Conservation (phyloP, 2,797 vertebrate genomes). For the Acanthurus lineatus region DNA sequence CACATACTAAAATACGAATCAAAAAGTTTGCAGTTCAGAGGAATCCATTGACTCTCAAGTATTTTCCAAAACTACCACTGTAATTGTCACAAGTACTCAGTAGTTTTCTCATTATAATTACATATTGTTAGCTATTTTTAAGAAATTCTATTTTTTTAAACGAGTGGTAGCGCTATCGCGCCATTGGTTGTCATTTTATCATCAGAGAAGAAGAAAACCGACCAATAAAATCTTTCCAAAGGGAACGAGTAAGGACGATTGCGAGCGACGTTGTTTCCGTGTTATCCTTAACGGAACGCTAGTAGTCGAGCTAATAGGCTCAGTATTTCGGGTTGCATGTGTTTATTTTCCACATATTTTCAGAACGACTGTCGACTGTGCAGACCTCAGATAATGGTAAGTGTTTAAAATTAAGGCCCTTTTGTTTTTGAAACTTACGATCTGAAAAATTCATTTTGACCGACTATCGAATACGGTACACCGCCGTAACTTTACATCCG, state of each 20-base stretch:
- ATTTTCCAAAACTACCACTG: too few relatives aligned
- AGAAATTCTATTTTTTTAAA: neutral
- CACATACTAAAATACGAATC: too few relatives aligned
- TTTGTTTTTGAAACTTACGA: neutral
- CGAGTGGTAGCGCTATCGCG: conserved; percentile 11
- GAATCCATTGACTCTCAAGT: too few relatives aligned
- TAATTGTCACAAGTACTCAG: too few relatives aligned
- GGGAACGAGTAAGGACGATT: conserved; percentile 33
- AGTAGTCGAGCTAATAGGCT: neutral
- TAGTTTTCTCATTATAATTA: too few relatives aligned
- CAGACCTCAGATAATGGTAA: conserved; percentile 48
- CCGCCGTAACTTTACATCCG: neutral
- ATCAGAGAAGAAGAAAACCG: conserved; percentile 55
- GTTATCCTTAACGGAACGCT: conserved; percentile 3
- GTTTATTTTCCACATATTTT: neutral
- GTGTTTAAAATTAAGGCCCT: neutral
- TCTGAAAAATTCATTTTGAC: neutral
- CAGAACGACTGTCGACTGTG: too few relatives aligned
- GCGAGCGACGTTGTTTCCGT: conserved; percentile 14
- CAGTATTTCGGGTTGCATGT: neutral
- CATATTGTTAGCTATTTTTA: too few relatives aligned
- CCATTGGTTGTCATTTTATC: fast-evolving
- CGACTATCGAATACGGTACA: neutral
- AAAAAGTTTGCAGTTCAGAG: too few relatives aligned
- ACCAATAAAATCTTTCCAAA: conserved; percentile 32